These are phyloP conservation scores for Merluccius polli DNA, from an alignment of 2,797 vertebrate species.

Conservation along the genomic window DNA sequence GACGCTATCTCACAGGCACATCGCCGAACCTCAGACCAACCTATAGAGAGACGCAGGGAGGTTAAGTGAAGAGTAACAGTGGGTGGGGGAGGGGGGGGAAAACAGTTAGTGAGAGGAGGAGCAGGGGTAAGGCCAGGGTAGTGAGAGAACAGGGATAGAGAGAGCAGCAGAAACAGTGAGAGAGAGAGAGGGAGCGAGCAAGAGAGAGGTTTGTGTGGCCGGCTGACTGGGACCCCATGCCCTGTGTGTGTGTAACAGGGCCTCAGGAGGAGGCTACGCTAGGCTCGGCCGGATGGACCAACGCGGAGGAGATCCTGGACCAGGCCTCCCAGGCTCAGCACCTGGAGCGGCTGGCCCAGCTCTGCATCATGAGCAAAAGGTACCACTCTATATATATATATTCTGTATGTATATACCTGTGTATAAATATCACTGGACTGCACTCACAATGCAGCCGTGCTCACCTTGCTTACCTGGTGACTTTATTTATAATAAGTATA, in stretches of 20 bases:
- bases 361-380: constrained; percentile 83
- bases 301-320: constrained; percentile 75
- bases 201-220: constrained; percentile 28
- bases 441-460: neutral
- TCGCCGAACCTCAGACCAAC: too few species aligned
- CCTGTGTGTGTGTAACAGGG: constrained; percentile 77
- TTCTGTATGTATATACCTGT: neutral
- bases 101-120: constrained; percentile 7
- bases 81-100: neutral
- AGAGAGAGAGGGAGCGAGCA: constrained; percentile 1
- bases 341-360: constrained; percentile 75
- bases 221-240: constrained; percentile 72
- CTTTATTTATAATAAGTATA: too few species aligned
- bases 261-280: constrained; percentile 77
- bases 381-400: constrained; percentile 45
- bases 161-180: neutral
- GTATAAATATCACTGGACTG: neutral
- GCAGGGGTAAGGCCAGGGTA: neutral
- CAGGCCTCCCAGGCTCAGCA: constrained; percentile 76
- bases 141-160: neutral
- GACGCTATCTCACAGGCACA: too few species aligned
- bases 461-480: neutral
- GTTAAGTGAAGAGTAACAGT: constrained; percentile 5
- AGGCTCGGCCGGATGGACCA: constrained; percentile 70
- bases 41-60: constrained; percentile 11